Percentiles rank a stretch among this genome's conserved stretches.
These are phyloP conservation scores for Semibalanus balanoides DNA, from an alignment of 1,140 invertebrate genomes.

Conservation along the genomic window DNA sequence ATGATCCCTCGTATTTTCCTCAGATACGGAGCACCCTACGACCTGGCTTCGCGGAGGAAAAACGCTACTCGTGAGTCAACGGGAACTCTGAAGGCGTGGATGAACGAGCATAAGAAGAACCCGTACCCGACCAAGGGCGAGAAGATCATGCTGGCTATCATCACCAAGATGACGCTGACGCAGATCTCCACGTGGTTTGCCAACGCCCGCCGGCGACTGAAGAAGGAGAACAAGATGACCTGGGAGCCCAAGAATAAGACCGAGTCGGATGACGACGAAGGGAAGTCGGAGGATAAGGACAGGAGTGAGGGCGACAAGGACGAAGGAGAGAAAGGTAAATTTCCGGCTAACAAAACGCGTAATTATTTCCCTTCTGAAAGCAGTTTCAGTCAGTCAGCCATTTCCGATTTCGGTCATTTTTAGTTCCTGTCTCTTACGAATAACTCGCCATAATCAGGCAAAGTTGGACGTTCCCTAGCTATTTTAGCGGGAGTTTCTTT, in stretches of 20 bases:
- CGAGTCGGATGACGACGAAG: slow-evolving; percentile 53
- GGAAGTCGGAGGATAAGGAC: slow-evolving; percentile 14
- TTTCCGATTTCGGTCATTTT: no score
- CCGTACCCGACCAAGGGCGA: slow-evolving; percentile 95
- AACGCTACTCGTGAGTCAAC: slow-evolving; percentile 94
- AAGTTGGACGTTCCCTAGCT: no score
- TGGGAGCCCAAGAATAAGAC: slow-evolving; percentile 89
- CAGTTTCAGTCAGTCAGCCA: no score
- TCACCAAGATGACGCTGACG: slow-evolving; percentile 97
- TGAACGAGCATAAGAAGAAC: slow-evolving; percentile 97
- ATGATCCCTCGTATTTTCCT: not conserved
- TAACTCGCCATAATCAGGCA: no score
- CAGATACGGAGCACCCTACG: slow-evolving; percentile 85
- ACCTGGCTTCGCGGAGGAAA: slow-evolving; percentile 78
- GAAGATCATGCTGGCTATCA: slow-evolving; percentile 90
- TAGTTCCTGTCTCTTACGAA: no score
- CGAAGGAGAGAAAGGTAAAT: not conserved
- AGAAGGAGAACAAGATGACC: slow-evolving; percentile 99
- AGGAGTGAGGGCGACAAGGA: slow-evolving; percentile 17
- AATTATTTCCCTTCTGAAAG: no score
- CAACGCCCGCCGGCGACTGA: slow-evolving; percentile 83
- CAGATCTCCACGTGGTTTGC: slow-evolving; percentile 99
- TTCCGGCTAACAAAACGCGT: no score
- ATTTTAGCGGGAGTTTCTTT: no score
- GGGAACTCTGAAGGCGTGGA: slow-evolving; percentile 88